These are phyloP conservation scores for Cantharis flavilabris DNA, from an alignment of 2,888 invertebrate genomes.

Conservation along the genomic window DNA sequence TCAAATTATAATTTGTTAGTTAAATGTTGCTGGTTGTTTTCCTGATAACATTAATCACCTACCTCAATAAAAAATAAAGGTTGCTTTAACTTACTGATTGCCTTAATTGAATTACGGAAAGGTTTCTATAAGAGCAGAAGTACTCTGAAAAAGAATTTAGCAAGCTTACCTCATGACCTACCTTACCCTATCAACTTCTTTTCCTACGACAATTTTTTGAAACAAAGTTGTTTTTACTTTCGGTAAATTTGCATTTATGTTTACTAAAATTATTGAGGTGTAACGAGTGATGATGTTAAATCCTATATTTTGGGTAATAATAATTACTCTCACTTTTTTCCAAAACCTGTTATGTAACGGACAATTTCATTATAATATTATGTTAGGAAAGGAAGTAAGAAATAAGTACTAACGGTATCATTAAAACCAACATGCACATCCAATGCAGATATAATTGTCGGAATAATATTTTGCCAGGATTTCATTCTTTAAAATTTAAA, in stretches of 20 bases:
- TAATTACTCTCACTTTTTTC: not conserved
- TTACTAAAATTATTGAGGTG: not conserved
- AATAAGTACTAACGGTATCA: not conserved
- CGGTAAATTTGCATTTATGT: not conserved
- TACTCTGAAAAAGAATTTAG: no score
- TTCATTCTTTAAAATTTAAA: not conserved
- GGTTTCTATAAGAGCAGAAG: no score
- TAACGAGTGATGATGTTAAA: not conserved
- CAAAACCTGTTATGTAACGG: not conserved
- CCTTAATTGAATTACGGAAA: not conserved
- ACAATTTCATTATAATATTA: not conserved
- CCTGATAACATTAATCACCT: not conserved
- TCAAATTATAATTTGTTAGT: not conserved
- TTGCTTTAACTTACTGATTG: not conserved
- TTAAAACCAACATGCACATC: not conserved
- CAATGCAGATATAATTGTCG: not conserved
- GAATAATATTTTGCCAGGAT: not conserved
- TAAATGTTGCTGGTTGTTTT: not conserved
- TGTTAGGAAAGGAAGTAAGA: not conserved
- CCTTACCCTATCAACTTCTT: no score
- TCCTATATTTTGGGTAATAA: not conserved
- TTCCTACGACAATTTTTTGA: not conserved
- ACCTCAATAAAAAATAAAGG: not conserved
- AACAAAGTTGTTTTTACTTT: not conserved
- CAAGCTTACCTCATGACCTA: no score